These are phyloP conservation scores for Oscheius sp. DNA, from an alignment of 2,888 invertebrate genomes.

Conservation along the genomic window DNA sequence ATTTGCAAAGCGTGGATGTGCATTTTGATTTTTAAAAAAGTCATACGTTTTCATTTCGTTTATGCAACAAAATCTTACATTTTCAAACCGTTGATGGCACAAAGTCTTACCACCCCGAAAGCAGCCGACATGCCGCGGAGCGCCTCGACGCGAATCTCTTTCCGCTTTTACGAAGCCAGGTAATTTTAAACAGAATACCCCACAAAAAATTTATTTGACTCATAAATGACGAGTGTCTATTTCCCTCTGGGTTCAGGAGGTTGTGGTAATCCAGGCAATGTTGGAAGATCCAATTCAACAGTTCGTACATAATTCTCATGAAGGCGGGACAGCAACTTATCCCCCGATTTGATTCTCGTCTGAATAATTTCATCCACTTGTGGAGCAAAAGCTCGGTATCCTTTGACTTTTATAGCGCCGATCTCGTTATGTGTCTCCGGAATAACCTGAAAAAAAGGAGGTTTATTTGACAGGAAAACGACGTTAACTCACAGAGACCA, in stretches of 20 bases:
- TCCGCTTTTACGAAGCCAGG: no score
- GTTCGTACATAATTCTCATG: constrained; percentile 7
- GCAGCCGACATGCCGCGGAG: no score
- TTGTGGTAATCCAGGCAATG: background rate
- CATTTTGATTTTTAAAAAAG: no score
- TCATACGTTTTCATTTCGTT: no score
- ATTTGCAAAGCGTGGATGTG: no score
- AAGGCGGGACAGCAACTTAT: constrained; percentile 18
- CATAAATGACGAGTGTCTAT: background rate
- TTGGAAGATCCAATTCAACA: background rate
- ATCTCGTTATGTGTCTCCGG: constrained; percentile 20
- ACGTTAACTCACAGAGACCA: constrained; percentile 5
- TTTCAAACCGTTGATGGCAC: no score
- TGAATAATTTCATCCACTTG: constrained; percentile 15
- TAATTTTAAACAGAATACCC: no score
- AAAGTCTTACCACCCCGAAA: no score
- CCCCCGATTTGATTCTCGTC: constrained; percentile 8
- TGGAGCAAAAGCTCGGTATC: constrained; percentile 25
- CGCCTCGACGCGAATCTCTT: no score
- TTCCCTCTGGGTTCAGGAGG: background rate
- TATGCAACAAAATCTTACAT: no score
- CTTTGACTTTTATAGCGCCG: constrained; percentile 15
- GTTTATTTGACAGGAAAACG: background rate
- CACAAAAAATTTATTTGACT: no score
- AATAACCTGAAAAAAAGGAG: constrained; percentile 6